A percentile compares a stretch with the other conserved stretches of the same genome.
These are phyloP conservation scores for Autographa gamma DNA, from an alignment of 2,888 invertebrate genomes.

Conservation along the genomic window DNA sequence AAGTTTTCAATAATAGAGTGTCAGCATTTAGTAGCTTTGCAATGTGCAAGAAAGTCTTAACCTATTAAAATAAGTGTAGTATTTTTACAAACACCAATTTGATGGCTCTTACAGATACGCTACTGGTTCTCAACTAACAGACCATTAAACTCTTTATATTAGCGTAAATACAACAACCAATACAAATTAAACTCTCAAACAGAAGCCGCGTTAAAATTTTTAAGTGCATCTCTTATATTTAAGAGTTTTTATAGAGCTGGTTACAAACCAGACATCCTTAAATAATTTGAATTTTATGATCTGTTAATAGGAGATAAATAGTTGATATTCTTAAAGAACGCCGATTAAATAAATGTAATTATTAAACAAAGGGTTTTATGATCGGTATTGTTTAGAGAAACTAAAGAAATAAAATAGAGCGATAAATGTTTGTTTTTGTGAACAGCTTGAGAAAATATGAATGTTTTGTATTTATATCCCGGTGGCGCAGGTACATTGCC, in stretches of 20 bases:
- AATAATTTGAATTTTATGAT: conserved; percentile 16
- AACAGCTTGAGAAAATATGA: not conserved
- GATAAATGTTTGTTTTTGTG: not conserved
- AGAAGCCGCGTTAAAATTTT: not conserved
- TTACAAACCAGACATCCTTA: conserved; percentile 30
- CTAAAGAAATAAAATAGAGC: conserved; percentile 1
- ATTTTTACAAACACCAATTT: conserved; percentile 50
- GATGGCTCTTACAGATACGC: conserved; percentile 59
- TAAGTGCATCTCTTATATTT: conserved; percentile 11
- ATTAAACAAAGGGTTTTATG: conserved; percentile 22
- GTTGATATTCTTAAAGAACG: conserved; percentile 6
- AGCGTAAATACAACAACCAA: conserved; percentile 44
- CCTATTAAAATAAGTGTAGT: not conserved
- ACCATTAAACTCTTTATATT: conserved; percentile 58
- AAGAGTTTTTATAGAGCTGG: conserved; percentile 30
- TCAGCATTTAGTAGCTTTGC: not conserved
- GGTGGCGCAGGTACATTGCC: not conserved
- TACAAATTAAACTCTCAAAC: conserved; percentile 25
- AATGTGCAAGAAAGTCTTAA: not conserved
- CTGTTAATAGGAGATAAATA: conserved; percentile 27
- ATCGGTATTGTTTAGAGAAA: conserved; percentile 25
- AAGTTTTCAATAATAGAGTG: no score
- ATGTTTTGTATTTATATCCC: not conserved
- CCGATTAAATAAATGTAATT: conserved; percentile 10
- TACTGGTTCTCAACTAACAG: conserved; percentile 39